Base-by-base conservation (phyloP, 2,113 vertebrate species). In the Eulemur rufifrons region DNA sequence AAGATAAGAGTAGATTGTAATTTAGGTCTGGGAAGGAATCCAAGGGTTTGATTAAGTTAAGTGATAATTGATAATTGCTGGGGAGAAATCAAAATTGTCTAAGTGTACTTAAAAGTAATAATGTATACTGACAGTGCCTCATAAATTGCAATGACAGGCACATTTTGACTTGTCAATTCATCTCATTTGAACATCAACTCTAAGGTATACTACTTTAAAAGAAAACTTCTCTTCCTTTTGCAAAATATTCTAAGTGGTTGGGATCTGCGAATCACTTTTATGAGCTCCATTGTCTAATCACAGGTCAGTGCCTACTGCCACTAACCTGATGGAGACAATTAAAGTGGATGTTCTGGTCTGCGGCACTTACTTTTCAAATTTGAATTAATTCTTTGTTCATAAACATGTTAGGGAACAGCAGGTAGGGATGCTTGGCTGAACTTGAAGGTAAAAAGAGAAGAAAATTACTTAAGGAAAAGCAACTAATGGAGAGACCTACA, bases 41-140 rank as follows among this genome's bases (percentile, higher is more conserved):
- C 80, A 96, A 96, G 69, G 42, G 61, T 97, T 97, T 96, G 96
- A 95, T 93, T 92, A 97, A 94, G 76, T 66, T 94, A 95, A 95
- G 56, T 91, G 74, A 96, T 93, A 94, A 96, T 63, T 94, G 83
- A 94, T 97, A 94, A 97, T 93, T 96, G 68, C 74, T 77, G 47
- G 96, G 61, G 56, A 95, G 74, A 95, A 94, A 80, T 93, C 66
- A 93, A 96, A 96, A 91, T 63, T 71, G 56, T 86, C 68, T 83
- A 90, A 88, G 45, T 93, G 74, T 93, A 59, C 86, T 94, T 89
- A 83, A 89, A 95, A 95, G 56, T 80, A 91, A 80, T 90, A 86
- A 83, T 54, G 29, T 59, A 11, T 37, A 71, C 56, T 52, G 69
- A 84, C 78, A 69, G 13, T 29, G 8, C 18, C 42, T 78, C 37